Conservation (phyloP, 2,113 vertebrate species). For the Pipra filicauda region DNA sequence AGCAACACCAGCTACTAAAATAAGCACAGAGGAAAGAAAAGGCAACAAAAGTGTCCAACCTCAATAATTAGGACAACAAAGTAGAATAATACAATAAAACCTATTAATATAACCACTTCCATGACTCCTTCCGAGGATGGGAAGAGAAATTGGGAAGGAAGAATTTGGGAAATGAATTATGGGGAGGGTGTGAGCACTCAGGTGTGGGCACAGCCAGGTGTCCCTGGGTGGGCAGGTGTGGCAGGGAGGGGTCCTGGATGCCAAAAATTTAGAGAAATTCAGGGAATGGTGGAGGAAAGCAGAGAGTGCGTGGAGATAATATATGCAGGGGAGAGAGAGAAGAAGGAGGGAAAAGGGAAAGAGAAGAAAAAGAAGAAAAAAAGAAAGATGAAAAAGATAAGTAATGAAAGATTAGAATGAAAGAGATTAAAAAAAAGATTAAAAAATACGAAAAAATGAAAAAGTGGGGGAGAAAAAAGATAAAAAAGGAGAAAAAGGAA, state of each 20-base stretch:
- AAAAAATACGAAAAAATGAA: no score
- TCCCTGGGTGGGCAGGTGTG: not conserved
- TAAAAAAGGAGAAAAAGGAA: rapidly evolving
- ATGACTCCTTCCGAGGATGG: not conserved
- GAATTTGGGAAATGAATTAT: no score
- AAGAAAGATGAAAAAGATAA: no score
- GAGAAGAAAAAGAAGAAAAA: no score
- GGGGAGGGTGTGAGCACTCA: not conserved
- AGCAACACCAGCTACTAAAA: not conserved
- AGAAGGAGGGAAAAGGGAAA: rapidly evolving
- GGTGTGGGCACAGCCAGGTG: rapidly evolving
- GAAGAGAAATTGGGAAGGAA: not conserved
- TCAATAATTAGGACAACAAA: not conserved
- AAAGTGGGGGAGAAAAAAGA: rapidly evolving
- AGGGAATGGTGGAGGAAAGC: not conserved
- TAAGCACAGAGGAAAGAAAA: not conserved
- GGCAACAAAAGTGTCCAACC: not conserved
- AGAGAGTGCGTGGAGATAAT: not conserved
- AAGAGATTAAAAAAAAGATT: not conserved
- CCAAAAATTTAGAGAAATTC: not conserved
- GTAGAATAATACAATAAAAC: not conserved
- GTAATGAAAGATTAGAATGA: not conserved
- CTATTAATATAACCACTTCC: not conserved
- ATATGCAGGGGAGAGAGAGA: rapidly evolving
- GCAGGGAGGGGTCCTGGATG: not conserved